Evolutionary conservation across 2,113 vertebrate species (phyloP).

Genomic region (Empidonax traillii): DNA sequence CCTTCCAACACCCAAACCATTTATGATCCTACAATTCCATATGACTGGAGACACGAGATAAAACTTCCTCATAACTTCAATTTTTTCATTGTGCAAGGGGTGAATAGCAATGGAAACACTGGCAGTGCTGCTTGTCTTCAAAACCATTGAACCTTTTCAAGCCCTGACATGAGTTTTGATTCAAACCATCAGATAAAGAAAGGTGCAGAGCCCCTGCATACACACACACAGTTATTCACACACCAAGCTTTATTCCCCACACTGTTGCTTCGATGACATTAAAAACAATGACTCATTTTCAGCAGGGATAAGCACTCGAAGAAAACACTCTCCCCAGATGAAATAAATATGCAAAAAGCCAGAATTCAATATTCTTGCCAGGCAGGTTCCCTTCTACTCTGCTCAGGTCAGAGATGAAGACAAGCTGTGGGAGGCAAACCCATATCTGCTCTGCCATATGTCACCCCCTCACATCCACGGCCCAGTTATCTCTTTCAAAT

Average conservation of each 20-base stretch:
- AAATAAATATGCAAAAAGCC: slow-evolving; percentile 44
- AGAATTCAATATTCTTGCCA: background rate
- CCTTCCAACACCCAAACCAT: background rate
- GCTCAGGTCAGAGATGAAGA: background rate
- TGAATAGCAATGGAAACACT: background rate
- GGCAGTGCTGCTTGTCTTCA: background rate
- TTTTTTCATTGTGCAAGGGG: background rate
- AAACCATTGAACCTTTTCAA: background rate
- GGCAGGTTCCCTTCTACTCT: slow-evolving; percentile 2
- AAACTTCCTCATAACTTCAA: background rate
- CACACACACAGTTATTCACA: background rate
- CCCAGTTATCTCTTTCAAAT: slow-evolving; percentile 34
- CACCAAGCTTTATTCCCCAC: background rate
- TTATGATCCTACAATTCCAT: background rate
- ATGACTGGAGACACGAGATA: background rate
- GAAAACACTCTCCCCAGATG: background rate
- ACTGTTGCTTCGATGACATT: background rate
- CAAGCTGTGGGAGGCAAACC: slow-evolving; percentile 33
- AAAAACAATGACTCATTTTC: background rate
- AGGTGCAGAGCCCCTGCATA: background rate
- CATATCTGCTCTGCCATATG: slow-evolving; percentile 14
- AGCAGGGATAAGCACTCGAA: background rate
- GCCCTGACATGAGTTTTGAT: background rate
- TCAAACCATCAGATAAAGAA: background rate
- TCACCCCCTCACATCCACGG: background rate